A percentile compares a stretch with the other conserved stretches of the same genome.
Conservation (phyloP, 2,113 vertebrate species). For the Oncorhynchus mykiss region DNA sequence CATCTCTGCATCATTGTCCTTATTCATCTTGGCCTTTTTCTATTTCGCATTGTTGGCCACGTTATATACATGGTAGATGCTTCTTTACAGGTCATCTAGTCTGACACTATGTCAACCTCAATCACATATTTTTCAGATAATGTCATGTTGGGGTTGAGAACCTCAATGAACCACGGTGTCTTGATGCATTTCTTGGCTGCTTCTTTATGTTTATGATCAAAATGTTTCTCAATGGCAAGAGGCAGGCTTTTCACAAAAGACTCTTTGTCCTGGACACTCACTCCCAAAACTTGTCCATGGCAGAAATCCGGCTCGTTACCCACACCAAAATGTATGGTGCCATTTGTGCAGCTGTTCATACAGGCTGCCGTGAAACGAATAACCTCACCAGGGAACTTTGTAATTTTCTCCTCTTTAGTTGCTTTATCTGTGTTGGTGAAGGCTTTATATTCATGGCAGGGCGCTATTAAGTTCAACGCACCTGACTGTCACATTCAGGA, state of each 20-base stretch:
- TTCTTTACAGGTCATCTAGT: slow-evolving; percentile 59
- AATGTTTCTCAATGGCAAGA: slow-evolving; percentile 47
- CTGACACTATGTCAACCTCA: slow-evolving; percentile 80
- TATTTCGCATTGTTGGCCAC: slow-evolving; percentile 37
- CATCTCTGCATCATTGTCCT: slow-evolving; percentile 43
- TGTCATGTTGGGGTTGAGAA: slow-evolving; percentile 71
- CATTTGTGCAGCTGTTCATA: slow-evolving; percentile 72
- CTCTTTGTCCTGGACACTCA: slow-evolving; percentile 58
- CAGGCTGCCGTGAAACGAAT: slow-evolving; percentile 67
- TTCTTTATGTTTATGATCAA: slow-evolving; percentile 51
- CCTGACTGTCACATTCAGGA: slow-evolving; percentile 62
- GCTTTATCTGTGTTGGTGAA: slow-evolving; percentile 42
- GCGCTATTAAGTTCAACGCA: slow-evolving; percentile 56
- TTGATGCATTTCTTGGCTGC: slow-evolving; percentile 72
- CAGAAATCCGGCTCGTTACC: slow-evolving; percentile 47
- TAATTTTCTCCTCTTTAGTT: slow-evolving; percentile 26
- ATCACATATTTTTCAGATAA: slow-evolving; percentile 75
- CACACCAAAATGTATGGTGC: slow-evolving; percentile 74
- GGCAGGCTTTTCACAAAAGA: slow-evolving; percentile 27
- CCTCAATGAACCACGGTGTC: slow-evolving; percentile 78
- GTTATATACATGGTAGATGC: slow-evolving; percentile 58
- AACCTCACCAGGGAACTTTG: slow-evolving; percentile 60
- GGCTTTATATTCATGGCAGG: slow-evolving; percentile 72
- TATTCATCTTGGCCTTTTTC: slow-evolving; percentile 19
- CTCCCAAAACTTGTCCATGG: slow-evolving; percentile 79